Evolutionary conservation across 2,888 invertebrate species (phyloP).

Genomic region (Noctua janthina): DNA sequence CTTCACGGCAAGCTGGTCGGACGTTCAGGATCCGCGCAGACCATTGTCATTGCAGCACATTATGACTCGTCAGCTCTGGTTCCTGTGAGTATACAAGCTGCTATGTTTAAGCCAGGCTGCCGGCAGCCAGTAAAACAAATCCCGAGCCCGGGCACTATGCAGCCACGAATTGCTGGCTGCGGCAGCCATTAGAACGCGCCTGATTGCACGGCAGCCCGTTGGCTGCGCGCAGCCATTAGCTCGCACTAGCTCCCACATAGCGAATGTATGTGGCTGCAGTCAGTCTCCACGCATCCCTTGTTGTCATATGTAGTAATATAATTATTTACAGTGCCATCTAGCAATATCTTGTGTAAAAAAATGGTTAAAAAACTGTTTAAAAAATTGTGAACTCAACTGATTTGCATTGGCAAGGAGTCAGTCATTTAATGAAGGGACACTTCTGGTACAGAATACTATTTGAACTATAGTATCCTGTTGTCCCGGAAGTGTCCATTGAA

Average conservation of each 20-base stretch:
- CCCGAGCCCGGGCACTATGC: too few relatives aligned
- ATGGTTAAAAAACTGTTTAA: too few relatives aligned
- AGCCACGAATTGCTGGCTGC: not conserved
- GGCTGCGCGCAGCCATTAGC: not conserved
- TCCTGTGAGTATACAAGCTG: constrained; percentile 92
- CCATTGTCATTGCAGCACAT: constrained; percentile 97
- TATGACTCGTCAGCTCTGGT: constrained; percentile 97
- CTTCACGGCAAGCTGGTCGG: constrained; percentile 96
- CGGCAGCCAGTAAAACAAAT: too few relatives aligned
- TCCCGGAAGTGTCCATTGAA: too few relatives aligned
- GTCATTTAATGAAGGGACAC: not conserved
- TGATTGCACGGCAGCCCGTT: not conserved
- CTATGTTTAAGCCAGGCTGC: not conserved
- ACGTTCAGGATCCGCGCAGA: constrained; percentile 93
- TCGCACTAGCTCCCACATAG: not conserved
- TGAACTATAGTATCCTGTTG: too few relatives aligned
- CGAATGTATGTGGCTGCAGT: too few relatives aligned
- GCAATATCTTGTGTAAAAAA: too few relatives aligned
- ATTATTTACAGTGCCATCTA: too few relatives aligned
- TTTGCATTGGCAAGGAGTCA: not conserved
- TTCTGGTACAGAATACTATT: too few relatives aligned
- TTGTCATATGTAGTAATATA: not conserved
- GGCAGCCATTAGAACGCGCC: not conserved
- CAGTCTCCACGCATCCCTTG: not conserved
- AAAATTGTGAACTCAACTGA: too few relatives aligned